Percentiles rank a stretch among this genome's conserved stretches.
Conservation (phyloP, 2,888 invertebrate genomes). For the Drosophila monieri region DNA sequence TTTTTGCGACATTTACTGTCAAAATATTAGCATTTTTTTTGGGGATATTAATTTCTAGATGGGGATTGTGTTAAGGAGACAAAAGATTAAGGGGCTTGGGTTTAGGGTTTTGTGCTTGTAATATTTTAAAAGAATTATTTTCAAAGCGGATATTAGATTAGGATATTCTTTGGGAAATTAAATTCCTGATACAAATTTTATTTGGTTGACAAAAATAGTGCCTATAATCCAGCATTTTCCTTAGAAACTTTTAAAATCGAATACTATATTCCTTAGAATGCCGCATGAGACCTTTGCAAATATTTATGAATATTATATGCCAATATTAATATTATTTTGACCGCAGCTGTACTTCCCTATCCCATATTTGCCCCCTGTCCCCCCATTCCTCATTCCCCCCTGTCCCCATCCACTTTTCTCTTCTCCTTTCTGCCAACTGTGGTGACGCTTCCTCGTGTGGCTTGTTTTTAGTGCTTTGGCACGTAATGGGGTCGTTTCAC, state of each 20-base stretch:
- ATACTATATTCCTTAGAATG: too few species aligned
- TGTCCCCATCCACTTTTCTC: background rate
- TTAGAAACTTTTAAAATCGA: background rate
- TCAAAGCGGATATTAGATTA: too few species aligned
- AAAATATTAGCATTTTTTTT: constrained; percentile 20
- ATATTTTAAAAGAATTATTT: too few species aligned
- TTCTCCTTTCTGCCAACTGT: constrained; percentile 35
- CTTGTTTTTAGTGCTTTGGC: constrained; percentile 76
- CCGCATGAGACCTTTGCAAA: background rate
- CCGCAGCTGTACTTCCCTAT: constrained; percentile 7
- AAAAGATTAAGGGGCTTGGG: background rate
- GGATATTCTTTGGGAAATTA: too few species aligned
- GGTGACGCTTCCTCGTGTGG: constrained; percentile 61
- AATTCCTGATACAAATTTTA: too few species aligned
- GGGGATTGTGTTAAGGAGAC: background rate
- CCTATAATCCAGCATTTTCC: too few species aligned
- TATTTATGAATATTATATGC: background rate
- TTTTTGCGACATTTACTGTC: constrained; percentile 5
- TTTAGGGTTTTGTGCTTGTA: too few species aligned
- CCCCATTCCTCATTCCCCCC: background rate
- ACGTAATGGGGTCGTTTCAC: constrained; percentile 74
- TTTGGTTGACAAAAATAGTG: too few species aligned
- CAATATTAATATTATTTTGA: constrained; percentile 3
- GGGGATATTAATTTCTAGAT: background rate
- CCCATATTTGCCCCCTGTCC: background rate